Conservation (phyloP, 2,113 vertebrate genomes). For the Canis aureus region DNA sequence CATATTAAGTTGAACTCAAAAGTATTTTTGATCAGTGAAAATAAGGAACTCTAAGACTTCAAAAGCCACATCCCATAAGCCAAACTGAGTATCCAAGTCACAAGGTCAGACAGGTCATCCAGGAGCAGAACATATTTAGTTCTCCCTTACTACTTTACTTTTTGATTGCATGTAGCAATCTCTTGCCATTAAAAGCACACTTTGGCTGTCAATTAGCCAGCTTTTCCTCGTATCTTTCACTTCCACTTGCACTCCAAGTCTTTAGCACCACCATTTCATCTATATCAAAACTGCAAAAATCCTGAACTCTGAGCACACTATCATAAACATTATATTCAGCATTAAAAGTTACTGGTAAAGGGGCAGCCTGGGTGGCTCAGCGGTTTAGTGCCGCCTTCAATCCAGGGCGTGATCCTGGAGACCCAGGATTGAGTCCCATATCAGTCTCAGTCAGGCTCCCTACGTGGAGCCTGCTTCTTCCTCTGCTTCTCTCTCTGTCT, state of each 20-base stretch:
- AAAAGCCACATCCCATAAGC: slow-evolving; percentile 38
- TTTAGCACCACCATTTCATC: not conserved
- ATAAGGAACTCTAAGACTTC: slow-evolving; percentile 41
- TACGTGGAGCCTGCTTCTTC: too few relatives aligned
- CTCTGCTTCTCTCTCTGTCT: too few relatives aligned
- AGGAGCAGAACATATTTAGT: slow-evolving; percentile 48
- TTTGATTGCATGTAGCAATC: slow-evolving; percentile 17
- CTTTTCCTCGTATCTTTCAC: not conserved
- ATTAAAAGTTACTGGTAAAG: slow-evolving; percentile 41
- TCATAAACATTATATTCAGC: slow-evolving; percentile 30
- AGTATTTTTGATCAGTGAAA: slow-evolving; percentile 34
- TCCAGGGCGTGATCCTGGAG: too few relatives aligned
- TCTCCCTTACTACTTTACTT: slow-evolving; percentile 55
- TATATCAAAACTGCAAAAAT: slow-evolving; percentile 32
- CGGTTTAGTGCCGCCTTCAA: too few relatives aligned
- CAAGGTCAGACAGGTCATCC: slow-evolving; percentile 36
- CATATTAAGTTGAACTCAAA: slow-evolving; percentile 47
- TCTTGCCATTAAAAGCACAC: slow-evolving; percentile 25
- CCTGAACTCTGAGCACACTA: slow-evolving; percentile 33
- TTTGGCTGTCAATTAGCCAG: not conserved
- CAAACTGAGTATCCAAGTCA: slow-evolving; percentile 56
- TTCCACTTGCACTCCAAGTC: not conserved
- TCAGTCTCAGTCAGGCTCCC: too few relatives aligned
- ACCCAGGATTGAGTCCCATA: too few relatives aligned
- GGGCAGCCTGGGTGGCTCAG: too few relatives aligned